phyloP scores from a whole-genome alignment of 2,113 vertebrate genomes.

The Amazona vittata region DNA sequence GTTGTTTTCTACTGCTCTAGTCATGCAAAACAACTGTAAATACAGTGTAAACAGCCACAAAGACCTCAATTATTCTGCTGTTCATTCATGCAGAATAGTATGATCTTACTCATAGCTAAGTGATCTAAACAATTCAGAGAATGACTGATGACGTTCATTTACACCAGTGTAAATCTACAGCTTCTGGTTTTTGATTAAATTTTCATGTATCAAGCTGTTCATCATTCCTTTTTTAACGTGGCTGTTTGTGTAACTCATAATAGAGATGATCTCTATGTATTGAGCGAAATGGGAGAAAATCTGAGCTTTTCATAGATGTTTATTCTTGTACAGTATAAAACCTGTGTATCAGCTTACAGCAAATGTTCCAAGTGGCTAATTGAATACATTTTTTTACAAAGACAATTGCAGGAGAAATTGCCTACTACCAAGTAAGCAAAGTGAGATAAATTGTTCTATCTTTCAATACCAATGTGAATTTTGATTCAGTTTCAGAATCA shows the following conservation, averaged over 20 bases:
- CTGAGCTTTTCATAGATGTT: background rate
- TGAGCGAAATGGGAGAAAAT: background rate
- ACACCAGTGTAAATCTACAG: background rate
- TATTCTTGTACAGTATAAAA: background rate
- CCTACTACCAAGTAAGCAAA: background rate
- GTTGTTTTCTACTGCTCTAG: background rate
- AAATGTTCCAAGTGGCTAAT: background rate
- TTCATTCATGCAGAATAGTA: background rate
- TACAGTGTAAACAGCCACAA: background rate
- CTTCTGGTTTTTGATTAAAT: constrained; percentile 13
- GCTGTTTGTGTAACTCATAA: background rate
- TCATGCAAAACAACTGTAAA: constrained; percentile 26
- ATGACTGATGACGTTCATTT: background rate
- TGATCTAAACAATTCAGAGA: constrained; percentile 18
- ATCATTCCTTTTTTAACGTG: background rate
- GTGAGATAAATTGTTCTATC: background rate
- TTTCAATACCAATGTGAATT: background rate
- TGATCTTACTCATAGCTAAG: background rate
- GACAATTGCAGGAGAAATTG: background rate
- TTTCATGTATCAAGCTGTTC: background rate
- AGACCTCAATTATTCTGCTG: constrained; percentile 21
- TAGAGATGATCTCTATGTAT: background rate
- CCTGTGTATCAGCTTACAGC: background rate
- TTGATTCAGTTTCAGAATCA: background rate
- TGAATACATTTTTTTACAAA: background rate